Evolutionary conservation across 2,888 invertebrate genomes (phyloP).

Genomic region (Caenorhabditis sp.): DNA sequence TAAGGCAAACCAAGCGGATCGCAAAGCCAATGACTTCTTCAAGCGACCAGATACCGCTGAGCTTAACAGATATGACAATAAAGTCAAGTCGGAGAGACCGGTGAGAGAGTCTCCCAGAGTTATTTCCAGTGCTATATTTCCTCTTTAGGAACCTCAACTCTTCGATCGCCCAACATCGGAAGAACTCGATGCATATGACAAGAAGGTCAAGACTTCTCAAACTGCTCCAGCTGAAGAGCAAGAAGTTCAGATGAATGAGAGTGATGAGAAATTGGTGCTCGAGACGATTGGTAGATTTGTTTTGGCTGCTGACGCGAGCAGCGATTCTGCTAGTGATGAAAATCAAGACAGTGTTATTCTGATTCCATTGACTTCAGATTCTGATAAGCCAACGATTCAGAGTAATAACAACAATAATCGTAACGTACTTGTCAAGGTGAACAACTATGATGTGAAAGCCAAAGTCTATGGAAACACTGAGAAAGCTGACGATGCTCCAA

Average conservation of each 20-base stretch:
- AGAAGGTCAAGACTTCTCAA: conserved; percentile 8
- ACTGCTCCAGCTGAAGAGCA: conserved; percentile 5
- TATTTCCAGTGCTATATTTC: no score
- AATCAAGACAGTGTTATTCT: conserved; percentile 7
- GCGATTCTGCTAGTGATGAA: neutral
- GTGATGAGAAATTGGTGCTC: conserved; percentile 28
- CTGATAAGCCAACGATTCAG: conserved; percentile 6
- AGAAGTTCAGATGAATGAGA: conserved; percentile 15
- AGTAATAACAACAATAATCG: conserved; percentile 32
- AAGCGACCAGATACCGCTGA: neutral
- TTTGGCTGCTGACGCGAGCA: conserved; percentile 18
- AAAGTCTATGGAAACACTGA: neutral
- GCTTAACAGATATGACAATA: neutral
- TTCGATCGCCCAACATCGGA: conserved; percentile 27
- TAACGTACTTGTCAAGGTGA: conserved; percentile 35
- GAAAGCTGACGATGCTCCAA: conserved; percentile 10
- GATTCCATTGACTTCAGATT: conserved; percentile 10
- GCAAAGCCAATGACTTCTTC: neutral
- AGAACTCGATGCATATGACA: conserved; percentile 24
- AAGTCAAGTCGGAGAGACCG: neutral
- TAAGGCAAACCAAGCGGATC: conserved; percentile 11
- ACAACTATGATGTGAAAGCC: conserved; percentile 18
- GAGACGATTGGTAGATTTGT: conserved; percentile 19
- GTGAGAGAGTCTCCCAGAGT: no score
- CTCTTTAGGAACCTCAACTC: neutral